phyloP scores from a whole-genome alignment of 2,888 invertebrate genomes.

The Limnephilus rhombicus region DNA sequence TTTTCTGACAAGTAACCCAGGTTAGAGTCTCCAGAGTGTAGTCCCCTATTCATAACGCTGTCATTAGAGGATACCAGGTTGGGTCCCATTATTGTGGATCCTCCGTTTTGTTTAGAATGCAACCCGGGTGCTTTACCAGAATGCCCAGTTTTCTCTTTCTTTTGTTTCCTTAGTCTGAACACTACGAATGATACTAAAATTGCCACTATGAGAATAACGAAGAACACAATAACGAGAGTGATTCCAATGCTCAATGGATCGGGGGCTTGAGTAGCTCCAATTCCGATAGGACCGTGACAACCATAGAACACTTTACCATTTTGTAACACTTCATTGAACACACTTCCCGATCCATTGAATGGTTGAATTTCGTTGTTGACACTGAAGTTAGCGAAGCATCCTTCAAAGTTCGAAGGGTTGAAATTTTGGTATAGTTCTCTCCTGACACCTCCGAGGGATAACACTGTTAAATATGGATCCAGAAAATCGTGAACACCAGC shows the following conservation, averaged over 20 bases:
- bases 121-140: constrained; percentile 83
- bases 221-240: constrained; percentile 95
- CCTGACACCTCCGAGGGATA: constrained; percentile 89
- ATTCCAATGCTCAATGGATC: constrained; percentile 95
- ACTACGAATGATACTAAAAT: constrained; percentile 95
- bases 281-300: constrained; percentile 86
- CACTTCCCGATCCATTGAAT: constrained; percentile 91
- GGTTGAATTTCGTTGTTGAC: constrained; percentile 94
- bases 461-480: constrained; percentile 90
- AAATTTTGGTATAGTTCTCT: constrained; percentile 79
- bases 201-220: constrained; percentile 92
- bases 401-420: constrained; percentile 85
- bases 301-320: constrained; percentile 86
- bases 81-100: constrained; percentile 83
- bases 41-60: constrained; percentile 82
- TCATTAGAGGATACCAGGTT: constrained; percentile 84
- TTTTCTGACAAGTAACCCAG: constrained; percentile 85
- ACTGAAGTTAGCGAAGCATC: constrained; percentile 93
- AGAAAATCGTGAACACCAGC: constrained; percentile 94
- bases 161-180: constrained; percentile 91
- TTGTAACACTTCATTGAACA: constrained; percentile 84
- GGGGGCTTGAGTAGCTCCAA: constrained; percentile 87
- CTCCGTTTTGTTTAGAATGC: constrained; percentile 88
- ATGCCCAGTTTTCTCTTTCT: constrained; percentile 88
- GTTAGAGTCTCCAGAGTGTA: constrained; percentile 85